Evolutionary conservation across 2,888 invertebrate species (phyloP).

Genomic region (Aricia artaxerxes): DNA sequence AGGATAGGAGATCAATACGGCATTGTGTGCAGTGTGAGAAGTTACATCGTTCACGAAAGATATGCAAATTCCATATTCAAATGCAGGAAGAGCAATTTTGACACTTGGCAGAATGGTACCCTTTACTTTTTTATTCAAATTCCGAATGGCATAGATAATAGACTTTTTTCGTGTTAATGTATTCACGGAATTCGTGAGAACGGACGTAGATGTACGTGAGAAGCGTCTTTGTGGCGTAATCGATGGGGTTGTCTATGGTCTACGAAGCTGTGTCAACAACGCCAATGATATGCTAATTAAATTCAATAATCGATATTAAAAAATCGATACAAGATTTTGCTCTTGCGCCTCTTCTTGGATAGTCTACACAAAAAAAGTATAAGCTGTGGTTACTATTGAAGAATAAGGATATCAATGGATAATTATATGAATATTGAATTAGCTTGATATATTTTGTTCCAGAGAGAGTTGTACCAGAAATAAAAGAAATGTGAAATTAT

Average conservation of each 20-base stretch:
- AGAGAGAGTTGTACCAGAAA: no score
- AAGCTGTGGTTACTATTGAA: background rate
- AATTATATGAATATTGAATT: no score
- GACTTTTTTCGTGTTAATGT: slow-evolving; percentile 61
- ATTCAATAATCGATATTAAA: slow-evolving; percentile 37
- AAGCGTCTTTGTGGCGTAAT: slow-evolving; percentile 63
- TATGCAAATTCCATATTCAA: slow-evolving; percentile 79
- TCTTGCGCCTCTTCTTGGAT: background rate
- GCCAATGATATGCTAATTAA: slow-evolving; percentile 67
- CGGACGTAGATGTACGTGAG: slow-evolving; percentile 58
- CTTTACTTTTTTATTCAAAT: slow-evolving; percentile 73
- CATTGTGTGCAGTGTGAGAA: slow-evolving; percentile 51
- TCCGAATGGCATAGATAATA: slow-evolving; percentile 62
- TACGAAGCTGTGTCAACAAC: slow-evolving; percentile 75
- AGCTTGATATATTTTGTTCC: no score
- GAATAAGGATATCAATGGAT: background rate
- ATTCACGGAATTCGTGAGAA: slow-evolving; percentile 71
- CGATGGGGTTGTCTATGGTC: slow-evolving; percentile 69
- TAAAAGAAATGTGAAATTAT: no score
- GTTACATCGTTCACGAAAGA: slow-evolving; percentile 49
- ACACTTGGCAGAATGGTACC: slow-evolving; percentile 76
- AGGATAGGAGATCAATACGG: slow-evolving; percentile 50
- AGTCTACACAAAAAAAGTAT: background rate
- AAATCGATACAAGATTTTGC: slow-evolving; percentile 38
- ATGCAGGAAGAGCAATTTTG: slow-evolving; percentile 77